A percentile compares a stretch with the other conserved stretches of the same genome.
phyloP scores from a whole-genome alignment of 1,140 invertebrate genomes.

The Dolichoris vasculosae region DNA sequence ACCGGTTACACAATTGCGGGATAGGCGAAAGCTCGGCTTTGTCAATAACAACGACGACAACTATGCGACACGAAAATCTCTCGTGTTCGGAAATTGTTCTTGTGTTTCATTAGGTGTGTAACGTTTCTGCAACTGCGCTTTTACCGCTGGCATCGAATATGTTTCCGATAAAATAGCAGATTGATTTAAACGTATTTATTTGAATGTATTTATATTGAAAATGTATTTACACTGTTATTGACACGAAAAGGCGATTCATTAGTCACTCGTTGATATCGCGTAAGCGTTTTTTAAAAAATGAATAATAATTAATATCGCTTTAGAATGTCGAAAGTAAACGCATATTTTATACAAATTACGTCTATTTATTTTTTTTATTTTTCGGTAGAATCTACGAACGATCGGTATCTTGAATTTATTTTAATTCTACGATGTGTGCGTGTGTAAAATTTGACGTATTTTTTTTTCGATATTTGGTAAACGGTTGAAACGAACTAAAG shows the following conservation, averaged over 20 bases:
- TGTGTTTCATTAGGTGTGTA: too few relatives aligned
- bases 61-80: not conserved
- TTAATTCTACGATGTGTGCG: too few relatives aligned
- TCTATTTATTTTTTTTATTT: too few relatives aligned
- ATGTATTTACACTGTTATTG: not conserved
- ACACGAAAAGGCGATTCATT: not conserved
- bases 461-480: too few relatives aligned
- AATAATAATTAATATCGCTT: not conserved
- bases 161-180: not conserved
- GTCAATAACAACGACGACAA: not conserved
- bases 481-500: too few relatives aligned
- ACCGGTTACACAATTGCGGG: too few relatives aligned
- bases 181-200: not conserved
- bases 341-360: too few relatives aligned
- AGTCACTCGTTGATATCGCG: not conserved
- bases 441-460: too few relatives aligned
- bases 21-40: not conserved
- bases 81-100: conserved; percentile 4
- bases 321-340: not conserved
- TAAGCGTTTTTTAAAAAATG: not conserved
- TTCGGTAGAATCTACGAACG: too few relatives aligned
- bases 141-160: not conserved
- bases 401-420: too few relatives aligned
- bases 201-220: not conserved
- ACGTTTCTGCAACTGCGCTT: too few relatives aligned